Conservation (phyloP, 2,797 vertebrate genomes). For the Morelia viridis region DNA sequence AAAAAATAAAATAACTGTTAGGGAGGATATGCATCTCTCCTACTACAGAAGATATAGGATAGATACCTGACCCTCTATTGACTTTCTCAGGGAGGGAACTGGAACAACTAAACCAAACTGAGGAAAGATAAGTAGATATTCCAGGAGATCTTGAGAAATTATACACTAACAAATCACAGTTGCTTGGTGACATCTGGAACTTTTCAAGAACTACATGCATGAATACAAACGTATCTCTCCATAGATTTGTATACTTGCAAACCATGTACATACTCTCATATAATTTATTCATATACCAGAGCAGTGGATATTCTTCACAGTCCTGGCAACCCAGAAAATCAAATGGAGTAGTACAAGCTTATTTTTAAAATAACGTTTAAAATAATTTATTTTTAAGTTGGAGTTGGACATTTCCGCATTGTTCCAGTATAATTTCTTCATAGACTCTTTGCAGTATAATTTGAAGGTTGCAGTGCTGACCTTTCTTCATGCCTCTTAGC, state of each 20-base stretch:
- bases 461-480: too few species aligned
- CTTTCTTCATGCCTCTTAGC: too few species aligned
- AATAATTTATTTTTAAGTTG: neutral
- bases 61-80: neutral
- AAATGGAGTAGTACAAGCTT: neutral
- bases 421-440: too few species aligned
- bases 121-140: neutral
- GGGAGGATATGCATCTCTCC: neutral
- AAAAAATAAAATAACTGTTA: neutral
- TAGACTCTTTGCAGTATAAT: too few species aligned
- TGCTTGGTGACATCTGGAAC: neutral
- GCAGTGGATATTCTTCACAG: neutral
- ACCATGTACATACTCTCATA: neutral
- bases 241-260: neutral
- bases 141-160: neutral
- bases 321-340: neutral
- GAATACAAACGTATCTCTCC: neutral
- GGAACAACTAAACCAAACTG: neutral
- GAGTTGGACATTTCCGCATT: neutral
- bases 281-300: neutral
- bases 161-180: neutral
- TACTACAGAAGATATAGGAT: neutral
- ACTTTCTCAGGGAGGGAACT: neutral
- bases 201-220: neutral
- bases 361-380: neutral